These are phyloP conservation scores for Pomatorhinus ruficollis DNA, from an alignment of 2,113 vertebrate genomes.

Conservation along the genomic window DNA sequence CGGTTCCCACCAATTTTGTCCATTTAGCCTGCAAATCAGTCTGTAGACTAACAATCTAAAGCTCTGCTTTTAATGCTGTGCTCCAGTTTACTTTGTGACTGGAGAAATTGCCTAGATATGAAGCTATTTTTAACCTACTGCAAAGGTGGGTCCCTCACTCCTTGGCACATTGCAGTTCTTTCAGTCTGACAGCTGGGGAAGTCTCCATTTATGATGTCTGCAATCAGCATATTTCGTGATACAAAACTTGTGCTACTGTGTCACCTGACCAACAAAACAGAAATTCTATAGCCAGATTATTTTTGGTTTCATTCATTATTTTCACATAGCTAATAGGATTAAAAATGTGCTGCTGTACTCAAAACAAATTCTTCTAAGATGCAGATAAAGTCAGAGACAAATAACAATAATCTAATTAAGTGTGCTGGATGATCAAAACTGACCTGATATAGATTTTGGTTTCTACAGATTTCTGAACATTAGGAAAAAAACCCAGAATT, in stretches of 20 bases:
- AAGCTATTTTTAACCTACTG: not conserved
- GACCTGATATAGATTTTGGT: not conserved
- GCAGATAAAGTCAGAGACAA: not conserved
- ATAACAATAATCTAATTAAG: not conserved
- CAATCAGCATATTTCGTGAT: not conserved
- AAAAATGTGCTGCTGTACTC: not conserved
- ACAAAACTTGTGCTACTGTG: not conserved
- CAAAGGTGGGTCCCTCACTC: not conserved
- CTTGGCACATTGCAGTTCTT: rapidly evolving
- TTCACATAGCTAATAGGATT: not conserved
- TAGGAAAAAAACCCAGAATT: not conserved
- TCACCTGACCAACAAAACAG: not conserved
- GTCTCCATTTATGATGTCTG: not conserved
- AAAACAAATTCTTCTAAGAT: not conserved
- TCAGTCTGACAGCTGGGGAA: not conserved
- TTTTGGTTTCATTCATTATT: not conserved
- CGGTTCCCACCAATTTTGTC: not conserved
- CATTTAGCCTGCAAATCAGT: not conserved
- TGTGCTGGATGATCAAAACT: not conserved
- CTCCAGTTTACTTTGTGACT: not conserved
- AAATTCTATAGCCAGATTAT: not conserved
- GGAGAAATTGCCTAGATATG: not conserved
- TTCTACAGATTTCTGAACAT: not conserved
- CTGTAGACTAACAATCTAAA: not conserved
- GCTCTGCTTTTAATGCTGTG: not conserved